Conservation (phyloP, 2,888 invertebrate genomes). For the Nysson spinosus region DNA sequence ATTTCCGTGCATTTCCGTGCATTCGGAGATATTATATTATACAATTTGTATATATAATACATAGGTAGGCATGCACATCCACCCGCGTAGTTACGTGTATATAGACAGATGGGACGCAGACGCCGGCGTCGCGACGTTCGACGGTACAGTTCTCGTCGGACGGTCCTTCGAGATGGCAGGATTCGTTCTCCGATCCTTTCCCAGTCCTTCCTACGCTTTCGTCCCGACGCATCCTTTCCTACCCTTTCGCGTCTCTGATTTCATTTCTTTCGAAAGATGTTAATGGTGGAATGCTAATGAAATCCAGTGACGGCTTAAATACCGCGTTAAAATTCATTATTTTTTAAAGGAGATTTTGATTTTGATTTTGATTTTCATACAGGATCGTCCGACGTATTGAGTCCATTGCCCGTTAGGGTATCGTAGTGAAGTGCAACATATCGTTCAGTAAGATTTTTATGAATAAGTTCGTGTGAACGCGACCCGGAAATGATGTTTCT, state of each 20-base stretch:
- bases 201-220: slow-evolving; percentile 70
- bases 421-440: too few relatives aligned
- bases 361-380: too few relatives aligned
- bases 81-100: slow-evolving; percentile 42
- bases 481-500: too few relatives aligned
- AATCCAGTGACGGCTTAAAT: slow-evolving; percentile 6
- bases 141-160: slow-evolving; percentile 76
- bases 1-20: too few relatives aligned
- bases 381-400: too few relatives aligned
- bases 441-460: too few relatives aligned
- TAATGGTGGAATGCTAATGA: not conserved
- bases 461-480: too few relatives aligned
- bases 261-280: not conserved
- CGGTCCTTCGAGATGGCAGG: slow-evolving; percentile 74
- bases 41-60: slow-evolving; percentile 35
- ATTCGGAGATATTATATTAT: slow-evolving; percentile 54
- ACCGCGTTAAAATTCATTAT: slow-evolving; percentile 14
- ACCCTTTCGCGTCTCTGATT: slow-evolving; percentile 16
- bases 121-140: slow-evolving; percentile 76
- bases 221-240: slow-evolving; percentile 60
- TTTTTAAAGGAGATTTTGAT: too few relatives aligned
- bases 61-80: slow-evolving; percentile 34
- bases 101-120: slow-evolving; percentile 69
- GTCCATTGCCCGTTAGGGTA: too few relatives aligned
- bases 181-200: slow-evolving; percentile 61